These are phyloP conservation scores for Drosophila carrolli DNA, from an alignment of 1,140 invertebrate species.

Conservation along the genomic window DNA sequence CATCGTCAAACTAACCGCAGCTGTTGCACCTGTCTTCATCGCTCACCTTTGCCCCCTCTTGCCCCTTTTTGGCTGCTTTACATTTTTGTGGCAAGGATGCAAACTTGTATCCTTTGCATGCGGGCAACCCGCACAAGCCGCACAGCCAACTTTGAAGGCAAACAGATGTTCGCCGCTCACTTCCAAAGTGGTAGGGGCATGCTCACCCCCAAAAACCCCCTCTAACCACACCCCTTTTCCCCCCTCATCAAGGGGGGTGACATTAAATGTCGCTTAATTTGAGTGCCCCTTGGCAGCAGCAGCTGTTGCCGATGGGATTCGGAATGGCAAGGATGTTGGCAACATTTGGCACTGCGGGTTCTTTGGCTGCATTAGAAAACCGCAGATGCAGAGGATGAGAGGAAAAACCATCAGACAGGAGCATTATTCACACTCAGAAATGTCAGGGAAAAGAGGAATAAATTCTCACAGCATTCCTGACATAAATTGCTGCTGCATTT, in stretches of 20 bases:
- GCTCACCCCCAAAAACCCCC: background rate
- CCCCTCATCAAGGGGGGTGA: slow-evolving; percentile 26
- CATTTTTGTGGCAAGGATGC: slow-evolving; percentile 52
- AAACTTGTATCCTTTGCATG: slow-evolving; percentile 46
- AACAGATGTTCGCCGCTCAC: slow-evolving; percentile 36
- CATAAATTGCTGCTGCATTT: slow-evolving; percentile 23
- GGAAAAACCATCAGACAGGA: slow-evolving; percentile 29
- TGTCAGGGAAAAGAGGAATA: background rate
- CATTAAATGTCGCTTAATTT: slow-evolving; percentile 67
- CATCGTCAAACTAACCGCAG: slow-evolving; percentile 48
- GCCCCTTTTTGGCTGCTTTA: slow-evolving; percentile 35
- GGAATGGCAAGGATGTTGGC: slow-evolving; percentile 16
- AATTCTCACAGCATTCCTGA: slow-evolving; percentile 25
- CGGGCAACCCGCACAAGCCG: slow-evolving; percentile 48
- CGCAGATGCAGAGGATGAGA: slow-evolving; percentile 14
- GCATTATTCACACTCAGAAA: slow-evolving; percentile 39
- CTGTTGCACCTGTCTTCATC: slow-evolving; percentile 58
- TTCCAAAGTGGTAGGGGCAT: background rate
- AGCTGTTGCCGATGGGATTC: slow-evolving; percentile 27
- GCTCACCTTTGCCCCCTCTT: slow-evolving; percentile 8
- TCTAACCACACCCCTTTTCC: background rate
- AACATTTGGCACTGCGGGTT: slow-evolving; percentile 26
- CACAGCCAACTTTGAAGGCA: slow-evolving; percentile 58
- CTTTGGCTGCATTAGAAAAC: slow-evolving; percentile 24
- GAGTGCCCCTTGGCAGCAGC: slow-evolving; percentile 53